Evolutionary conservation across 2,797 vertebrate species (phyloP).

Genomic region (Petrocephalus schoutedeni): DNA sequence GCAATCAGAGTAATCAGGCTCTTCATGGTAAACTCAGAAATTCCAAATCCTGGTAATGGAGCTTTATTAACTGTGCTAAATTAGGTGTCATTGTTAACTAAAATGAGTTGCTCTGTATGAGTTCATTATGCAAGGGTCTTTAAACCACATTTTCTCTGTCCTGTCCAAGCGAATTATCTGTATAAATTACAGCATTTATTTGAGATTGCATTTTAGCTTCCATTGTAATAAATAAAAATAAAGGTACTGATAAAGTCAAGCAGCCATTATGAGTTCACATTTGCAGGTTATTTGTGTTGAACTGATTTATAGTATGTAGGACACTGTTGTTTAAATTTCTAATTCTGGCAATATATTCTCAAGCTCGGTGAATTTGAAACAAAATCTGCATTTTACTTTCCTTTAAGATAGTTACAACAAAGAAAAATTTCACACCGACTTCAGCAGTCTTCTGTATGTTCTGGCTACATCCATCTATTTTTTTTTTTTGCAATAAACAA

Average conservation of each 20-base stretch:
- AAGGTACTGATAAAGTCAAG: slow-evolving; percentile 7
- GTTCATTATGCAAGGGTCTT: slow-evolving; percentile 21
- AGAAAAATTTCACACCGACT: background rate
- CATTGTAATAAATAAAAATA: background rate
- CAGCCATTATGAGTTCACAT: background rate
- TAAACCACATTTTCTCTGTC: slow-evolving; percentile 25
- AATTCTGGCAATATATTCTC: background rate
- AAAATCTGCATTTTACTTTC: background rate
- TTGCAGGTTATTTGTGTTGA: background rate
- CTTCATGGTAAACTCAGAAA: slow-evolving; percentile 27
- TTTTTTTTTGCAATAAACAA: background rate
- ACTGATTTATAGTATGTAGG: background rate
- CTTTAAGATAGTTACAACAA: background rate
- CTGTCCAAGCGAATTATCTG: slow-evolving; percentile 27
- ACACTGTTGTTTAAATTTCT: background rate
- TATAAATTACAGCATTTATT: slow-evolving; percentile 21
- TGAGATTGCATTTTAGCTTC: slow-evolving; percentile 26
- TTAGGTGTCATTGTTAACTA: slow-evolving; percentile 26
- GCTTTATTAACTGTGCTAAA: slow-evolving; percentile 23
- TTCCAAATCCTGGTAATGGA: slow-evolving; percentile 29
- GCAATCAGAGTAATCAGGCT: slow-evolving; percentile 22
- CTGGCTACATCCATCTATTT: too few relatives aligned
- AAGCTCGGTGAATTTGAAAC: background rate
- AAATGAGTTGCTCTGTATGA: slow-evolving; percentile 27
- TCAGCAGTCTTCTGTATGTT: background rate